A percentile compares a stretch with the other conserved stretches of the same genome.
phyloP scores from a whole-genome alignment of 2,888 invertebrate genomes.

The Patella ulyssiponensis region DNA sequence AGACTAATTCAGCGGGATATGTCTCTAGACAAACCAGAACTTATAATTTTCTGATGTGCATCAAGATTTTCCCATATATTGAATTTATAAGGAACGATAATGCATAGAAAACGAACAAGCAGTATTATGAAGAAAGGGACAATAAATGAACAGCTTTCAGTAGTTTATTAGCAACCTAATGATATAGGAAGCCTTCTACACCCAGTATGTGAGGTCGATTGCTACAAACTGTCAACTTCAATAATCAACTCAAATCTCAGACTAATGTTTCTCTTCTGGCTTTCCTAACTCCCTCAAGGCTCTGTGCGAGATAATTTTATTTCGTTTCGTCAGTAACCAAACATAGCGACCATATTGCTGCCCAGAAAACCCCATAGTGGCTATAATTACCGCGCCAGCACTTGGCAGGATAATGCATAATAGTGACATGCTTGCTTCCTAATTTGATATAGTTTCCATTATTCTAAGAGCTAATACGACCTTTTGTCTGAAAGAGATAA shows the following conservation, averaged over 20 bases:
- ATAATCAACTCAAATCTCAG: slow-evolving; percentile 23
- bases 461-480: slow-evolving; percentile 19
- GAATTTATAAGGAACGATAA: no score
- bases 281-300: slow-evolving; percentile 16
- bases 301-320: slow-evolving; percentile 20
- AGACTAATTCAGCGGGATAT: no score
- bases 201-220: background rate
- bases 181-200: background rate
- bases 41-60: no score
- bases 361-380: slow-evolving; percentile 17
- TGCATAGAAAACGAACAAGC: no score
- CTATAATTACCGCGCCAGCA: slow-evolving; percentile 24
- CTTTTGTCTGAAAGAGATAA: slow-evolving; percentile 23
- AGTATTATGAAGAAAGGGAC: no score
- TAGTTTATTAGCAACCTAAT: slow-evolving; percentile 1
- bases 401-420: slow-evolving; percentile 27
- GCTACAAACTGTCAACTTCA: slow-evolving; percentile 18
- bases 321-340: slow-evolving; percentile 22
- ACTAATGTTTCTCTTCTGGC: slow-evolving; percentile 18
- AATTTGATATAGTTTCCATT: slow-evolving; percentile 36
- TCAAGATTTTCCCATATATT: no score
- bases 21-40: no score
- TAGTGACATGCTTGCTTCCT: slow-evolving; percentile 32
- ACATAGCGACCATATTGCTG: slow-evolving; percentile 25
- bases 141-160: background rate